phyloP scores from a whole-genome alignment of 53 echinoderm and acorn worm genomes.

The Echinarachnius parma region DNA sequence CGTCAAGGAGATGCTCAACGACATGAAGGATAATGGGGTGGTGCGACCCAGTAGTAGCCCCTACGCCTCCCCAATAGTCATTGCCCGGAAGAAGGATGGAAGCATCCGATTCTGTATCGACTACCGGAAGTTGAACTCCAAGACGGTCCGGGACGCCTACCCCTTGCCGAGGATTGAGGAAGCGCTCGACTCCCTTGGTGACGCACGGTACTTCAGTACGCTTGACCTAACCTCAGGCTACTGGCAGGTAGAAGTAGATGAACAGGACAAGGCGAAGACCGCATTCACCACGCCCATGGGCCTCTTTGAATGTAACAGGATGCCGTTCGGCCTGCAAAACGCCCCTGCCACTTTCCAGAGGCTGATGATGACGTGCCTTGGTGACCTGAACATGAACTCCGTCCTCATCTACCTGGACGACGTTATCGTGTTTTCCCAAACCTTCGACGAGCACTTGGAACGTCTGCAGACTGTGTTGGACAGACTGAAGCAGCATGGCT shows the following conservation, averaged over 20 bases:
- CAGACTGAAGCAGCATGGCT: not conserved
- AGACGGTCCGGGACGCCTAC: slow-evolving; percentile 37
- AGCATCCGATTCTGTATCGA: slow-evolving; percentile 39
- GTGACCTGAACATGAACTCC: not conserved
- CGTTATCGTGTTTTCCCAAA: not conserved
- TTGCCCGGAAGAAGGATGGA: slow-evolving; percentile 46
- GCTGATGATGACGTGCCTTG: not conserved
- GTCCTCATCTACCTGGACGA: not conserved
- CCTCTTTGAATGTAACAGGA: not conserved
- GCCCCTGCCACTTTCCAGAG: slow-evolving; percentile 2
- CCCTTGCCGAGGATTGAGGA: slow-evolving; percentile 40
- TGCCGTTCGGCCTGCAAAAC: slow-evolving; percentile 2
- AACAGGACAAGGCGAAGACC: not conserved
- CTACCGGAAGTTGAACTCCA: slow-evolving; percentile 17
- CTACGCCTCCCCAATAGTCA: slow-evolving; percentile 25
- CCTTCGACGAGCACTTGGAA: not conserved
- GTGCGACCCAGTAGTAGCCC: slow-evolving; percentile 21
- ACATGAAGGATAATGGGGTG: slow-evolving; percentile 10
- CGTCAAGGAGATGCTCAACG: slow-evolving; percentile 16
- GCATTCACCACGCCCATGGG: slow-evolving; percentile 1
- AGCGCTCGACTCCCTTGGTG: slow-evolving; percentile 30
- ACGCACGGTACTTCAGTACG: slow-evolving; percentile 21
- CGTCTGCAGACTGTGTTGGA: not conserved
- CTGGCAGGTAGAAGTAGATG: slow-evolving; percentile 33
- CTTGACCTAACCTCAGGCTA: slow-evolving; percentile 33